A percentile compares a stretch with the other conserved stretches of the same genome.
These are phyloP conservation scores for Drosophila takahashii DNA, from an alignment of 1,140 invertebrate species.

Conservation along the genomic window DNA sequence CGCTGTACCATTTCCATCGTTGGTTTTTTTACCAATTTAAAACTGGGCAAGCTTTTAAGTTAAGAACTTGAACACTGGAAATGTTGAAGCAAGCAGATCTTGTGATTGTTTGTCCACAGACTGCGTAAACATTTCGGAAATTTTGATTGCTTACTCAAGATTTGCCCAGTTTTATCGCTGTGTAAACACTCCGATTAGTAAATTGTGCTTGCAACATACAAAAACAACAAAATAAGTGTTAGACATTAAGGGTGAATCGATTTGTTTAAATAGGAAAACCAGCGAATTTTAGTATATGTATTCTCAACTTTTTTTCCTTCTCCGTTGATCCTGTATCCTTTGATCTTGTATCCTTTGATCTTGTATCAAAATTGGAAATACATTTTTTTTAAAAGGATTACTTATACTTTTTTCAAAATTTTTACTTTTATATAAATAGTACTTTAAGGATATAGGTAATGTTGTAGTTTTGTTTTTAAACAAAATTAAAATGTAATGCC, in stretches of 20 bases:
- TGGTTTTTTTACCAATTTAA: not conserved
- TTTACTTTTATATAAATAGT: too few species aligned
- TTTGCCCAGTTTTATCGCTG: conserved; percentile 18
- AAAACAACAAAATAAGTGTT: conserved; percentile 55
- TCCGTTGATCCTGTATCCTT: too few species aligned
- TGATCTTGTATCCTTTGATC: not conserved
- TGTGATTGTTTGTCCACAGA: not conserved
- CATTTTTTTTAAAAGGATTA: not conserved
- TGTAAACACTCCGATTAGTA: conserved; percentile 9
- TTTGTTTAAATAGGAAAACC: conserved; percentile 15
- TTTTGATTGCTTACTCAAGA: not conserved
- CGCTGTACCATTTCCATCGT: not conserved
- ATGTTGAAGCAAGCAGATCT: conserved; percentile 1
- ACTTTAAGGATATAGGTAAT: too few species aligned
- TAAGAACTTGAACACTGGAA: not conserved
- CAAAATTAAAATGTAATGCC: too few species aligned
- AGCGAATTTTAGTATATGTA: not conserved
- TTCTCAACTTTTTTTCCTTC: not conserved
- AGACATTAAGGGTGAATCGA: conserved; percentile 32
- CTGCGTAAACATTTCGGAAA: not conserved
- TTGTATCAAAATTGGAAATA: not conserved
- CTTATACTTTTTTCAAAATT: too few species aligned
- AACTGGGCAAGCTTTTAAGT: conserved; percentile 12
- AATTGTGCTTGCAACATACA: conserved; percentile 57
- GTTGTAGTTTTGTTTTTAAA: too few species aligned